Evolutionary conservation across 2,113 vertebrate species (phyloP), one percentile per base, ranked within the genome.

Genomic region (Megaceryle maxima): DNA sequence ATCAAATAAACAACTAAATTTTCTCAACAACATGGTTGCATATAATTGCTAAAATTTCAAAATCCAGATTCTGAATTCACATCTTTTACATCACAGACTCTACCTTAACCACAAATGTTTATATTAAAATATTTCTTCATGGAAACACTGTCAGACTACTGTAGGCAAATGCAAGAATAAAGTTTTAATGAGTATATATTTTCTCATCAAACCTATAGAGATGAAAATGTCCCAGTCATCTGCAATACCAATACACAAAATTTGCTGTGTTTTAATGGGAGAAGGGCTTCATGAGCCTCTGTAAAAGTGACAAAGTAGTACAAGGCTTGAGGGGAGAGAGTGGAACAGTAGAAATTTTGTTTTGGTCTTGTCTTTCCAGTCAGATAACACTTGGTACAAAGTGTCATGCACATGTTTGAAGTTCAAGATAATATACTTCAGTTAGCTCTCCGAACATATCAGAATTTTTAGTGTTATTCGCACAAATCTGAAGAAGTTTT

Each of bases 301-400:
- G 4, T 16, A 48, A 37, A 75, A 66, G 7, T 12, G 2, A 62
- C 4, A 44, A 79, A 57, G 1, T 11, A 33, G 6, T 22, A 16
- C 12, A 39, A 3, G 15, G 1, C 2, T 64, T 44, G 31, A 3
- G 1, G 4, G 3, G 11, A 19, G 3, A 18, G 3, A 1, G 0
- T 7, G 9, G 1, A 1, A 64, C 2, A 20, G 6, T 2, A 72
- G 37, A 93, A 78, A 66, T n/a, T 43, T 46, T 5, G 0, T 5
- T 2, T 69, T 62, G 1, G 33, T 69, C 59, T 62, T 63, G 4
- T 46, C 68, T 79, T 18, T 67, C 19, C n/a, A 26, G 16, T 68
- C 15, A 53, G 31, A 31, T 53, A 62, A 29, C 6, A 17, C 26
- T 69, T 46, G 9, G 10, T 57, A 46, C n/a, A 82, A 51, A 4